A percentile compares a stretch with the other conserved stretches of the same genome.
Evolutionary conservation across 1,140 invertebrate genomes (phyloP).

Genomic region (Metopolophium dirhodum): DNA sequence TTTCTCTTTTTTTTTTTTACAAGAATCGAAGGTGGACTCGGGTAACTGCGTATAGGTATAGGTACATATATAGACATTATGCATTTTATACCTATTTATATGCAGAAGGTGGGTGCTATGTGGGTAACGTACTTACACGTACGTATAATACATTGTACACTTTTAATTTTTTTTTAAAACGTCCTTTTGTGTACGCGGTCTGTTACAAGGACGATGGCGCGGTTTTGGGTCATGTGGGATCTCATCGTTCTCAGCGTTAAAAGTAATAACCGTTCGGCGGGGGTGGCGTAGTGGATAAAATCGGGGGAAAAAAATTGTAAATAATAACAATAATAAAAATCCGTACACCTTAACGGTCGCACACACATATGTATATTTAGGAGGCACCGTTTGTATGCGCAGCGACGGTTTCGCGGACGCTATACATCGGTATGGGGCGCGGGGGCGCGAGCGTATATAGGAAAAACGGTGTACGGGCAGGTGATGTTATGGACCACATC

Average conservation of each 20-base stretch:
- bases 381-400: neutral
- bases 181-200: neutral
- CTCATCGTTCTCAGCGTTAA: neutral
- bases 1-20: constrained; percentile 6
- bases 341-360: constrained; percentile 36
- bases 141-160: neutral
- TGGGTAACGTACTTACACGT: neutral
- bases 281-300: neutral
- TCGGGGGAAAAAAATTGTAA: neutral
- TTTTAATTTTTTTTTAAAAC: neutral
- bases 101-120: neutral
- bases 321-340: constrained; percentile 38
- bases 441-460: neutral
- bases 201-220: neutral
- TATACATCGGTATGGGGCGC: neutral
- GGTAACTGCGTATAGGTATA: neutral
- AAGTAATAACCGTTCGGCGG: constrained; percentile 14
- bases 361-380: neutral
- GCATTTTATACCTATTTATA: neutral
- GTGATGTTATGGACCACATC: constrained; percentile 55
- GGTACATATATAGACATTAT: neutral
- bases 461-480: constrained; percentile 40
- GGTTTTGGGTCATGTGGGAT: constrained; percentile 15
- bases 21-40: neutral
- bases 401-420: constrained; percentile 27